Evolutionary conservation across 2,113 vertebrate genomes (phyloP), one percentile per base, ranked within the genome.

Genomic region (Pao palembangensis): DNA sequence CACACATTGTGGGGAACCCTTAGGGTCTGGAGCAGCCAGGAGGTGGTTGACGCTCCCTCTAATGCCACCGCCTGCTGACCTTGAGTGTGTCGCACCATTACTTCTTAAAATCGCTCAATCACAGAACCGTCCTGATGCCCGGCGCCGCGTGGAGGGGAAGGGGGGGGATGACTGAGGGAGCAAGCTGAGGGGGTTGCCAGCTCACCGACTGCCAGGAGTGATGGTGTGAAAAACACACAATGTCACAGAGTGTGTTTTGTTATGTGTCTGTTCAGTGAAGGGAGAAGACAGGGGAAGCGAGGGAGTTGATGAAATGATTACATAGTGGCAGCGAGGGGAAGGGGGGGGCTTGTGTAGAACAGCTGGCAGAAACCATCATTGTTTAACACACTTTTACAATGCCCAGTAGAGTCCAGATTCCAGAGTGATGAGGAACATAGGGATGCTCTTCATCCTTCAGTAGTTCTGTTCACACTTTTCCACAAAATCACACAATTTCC

Each of bases 281-380:
- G 83, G 88, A 86, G 80, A 85, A 89, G 87, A 89, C 86, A 86
- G 83, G 80, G 80, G 88, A 85, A 80, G 85, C 61, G 79, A 88
- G 76, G 82, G 84, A 90, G 85, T 89, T 90, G 90, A 91, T 91
- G 89, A 91, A 89, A 90, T 91, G 91, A 92, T 91, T 91, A 90
- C 85, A 92, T 71, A 85, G 84, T 85, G 84, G 83, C 78, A 71
- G 67, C 69, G 69, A 77, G 81, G 76, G 82, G 70, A 73, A 73
- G 79, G 75, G 82, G 75, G 64, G 47, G 18, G 47, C 17, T 18
- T n/a, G 64, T 72, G 11, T 79, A 80, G 84, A 84, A 85, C 83
- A 85, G 85, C 77, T 85, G 74, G 85, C 75, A 86, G 79, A 85
- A 83, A 80, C 76, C 76, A 68, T 75, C 83, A 80, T 79, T 85